phyloP scores from a whole-genome alignment of 2,113 vertebrate genomes.

The Tiliqua scincoides region DNA sequence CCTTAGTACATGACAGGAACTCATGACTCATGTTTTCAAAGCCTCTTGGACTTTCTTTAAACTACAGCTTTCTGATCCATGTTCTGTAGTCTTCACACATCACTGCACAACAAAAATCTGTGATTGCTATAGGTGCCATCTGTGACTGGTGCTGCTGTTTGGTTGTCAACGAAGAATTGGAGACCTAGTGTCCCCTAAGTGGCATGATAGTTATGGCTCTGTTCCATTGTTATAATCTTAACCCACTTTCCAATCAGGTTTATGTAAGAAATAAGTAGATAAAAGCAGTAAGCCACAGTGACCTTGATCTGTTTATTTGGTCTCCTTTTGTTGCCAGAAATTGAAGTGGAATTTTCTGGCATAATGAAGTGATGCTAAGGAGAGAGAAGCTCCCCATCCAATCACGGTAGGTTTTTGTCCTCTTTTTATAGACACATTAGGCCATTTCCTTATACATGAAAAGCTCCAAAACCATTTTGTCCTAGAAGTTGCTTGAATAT shows the following conservation, averaged over 20 bases:
- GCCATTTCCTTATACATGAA: not conserved
- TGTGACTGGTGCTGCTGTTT: not conserved
- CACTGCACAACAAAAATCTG: too few relatives aligned
- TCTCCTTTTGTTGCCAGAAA: conserved; percentile 46
- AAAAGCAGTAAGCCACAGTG: conserved; percentile 60
- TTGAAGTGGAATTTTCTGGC: conserved; percentile 30
- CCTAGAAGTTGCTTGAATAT: not conserved
- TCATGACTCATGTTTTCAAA: not conserved
- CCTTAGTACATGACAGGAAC: not conserved
- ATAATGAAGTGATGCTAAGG: not conserved
- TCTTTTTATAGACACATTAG: conserved; percentile 41
- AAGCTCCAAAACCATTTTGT: not conserved
- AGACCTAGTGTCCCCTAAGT: not conserved
- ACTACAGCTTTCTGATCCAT: not conserved
- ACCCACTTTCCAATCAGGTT: conserved; percentile 41
- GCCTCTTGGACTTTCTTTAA: not conserved
- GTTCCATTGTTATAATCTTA: not conserved
- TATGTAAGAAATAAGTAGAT: conserved; percentile 63
- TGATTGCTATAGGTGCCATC: not conserved
- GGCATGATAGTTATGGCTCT: not conserved
- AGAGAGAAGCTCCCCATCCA: not conserved
- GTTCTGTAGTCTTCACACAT: not conserved
- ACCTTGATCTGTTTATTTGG: conserved; percentile 22
- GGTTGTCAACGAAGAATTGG: not conserved
- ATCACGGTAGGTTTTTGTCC: conserved; percentile 52